Base-by-base conservation (phyloP, 2,888 invertebrate genomes). In the Rhopalosiphum nymphaeae region DNA sequence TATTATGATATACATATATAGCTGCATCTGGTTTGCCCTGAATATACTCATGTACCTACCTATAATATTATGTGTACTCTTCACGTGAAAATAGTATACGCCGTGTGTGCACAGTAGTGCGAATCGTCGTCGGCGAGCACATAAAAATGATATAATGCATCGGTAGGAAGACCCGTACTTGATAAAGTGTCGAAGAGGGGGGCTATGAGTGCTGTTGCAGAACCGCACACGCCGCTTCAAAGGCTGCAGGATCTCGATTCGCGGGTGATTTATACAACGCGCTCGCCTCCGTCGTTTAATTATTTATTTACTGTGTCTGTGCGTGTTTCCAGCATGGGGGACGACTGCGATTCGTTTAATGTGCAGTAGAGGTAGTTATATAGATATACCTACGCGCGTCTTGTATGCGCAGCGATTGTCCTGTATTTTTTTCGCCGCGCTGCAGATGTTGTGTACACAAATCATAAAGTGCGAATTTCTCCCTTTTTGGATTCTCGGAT, bases 211-310 rank as follows among this genome's bases (percentile, higher is more conserved):
- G 7, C 36, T 36, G 78, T 78, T 36, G 78, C 36, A 78, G 36
- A 78, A 78, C 78, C 36, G 78, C 67, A 13, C 78, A 42, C 21
- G 21, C 36, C 46, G n/a, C 90, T 90, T 90, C 61, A 90, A 90
- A 90, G 90, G 90, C 44, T 16, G 46, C 61, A n/a, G 89, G 89
- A 67, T 89, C 29, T 44, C 57, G 44, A 16, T 89, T 29, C 57
- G 21, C 46, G 3, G 61, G 46, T 90, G n/a, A 90, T 90, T 90
- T 90, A 90, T 90, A 46, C 46, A 10, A 29, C 21, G 90, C 44
- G 44, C 46, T 89, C 61, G 57, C 44, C 29, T n/a, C 25, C 57
- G 89, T 53, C 78, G 36, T 67, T 90, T 90, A 67, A 90, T 67
- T 89, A 89, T 89, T 29, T 67, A n/a, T 67, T 67, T 67, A n/a